phyloP scores from a whole-genome alignment of 2,797 vertebrate species.

The Thripadectes ignobilis region DNA sequence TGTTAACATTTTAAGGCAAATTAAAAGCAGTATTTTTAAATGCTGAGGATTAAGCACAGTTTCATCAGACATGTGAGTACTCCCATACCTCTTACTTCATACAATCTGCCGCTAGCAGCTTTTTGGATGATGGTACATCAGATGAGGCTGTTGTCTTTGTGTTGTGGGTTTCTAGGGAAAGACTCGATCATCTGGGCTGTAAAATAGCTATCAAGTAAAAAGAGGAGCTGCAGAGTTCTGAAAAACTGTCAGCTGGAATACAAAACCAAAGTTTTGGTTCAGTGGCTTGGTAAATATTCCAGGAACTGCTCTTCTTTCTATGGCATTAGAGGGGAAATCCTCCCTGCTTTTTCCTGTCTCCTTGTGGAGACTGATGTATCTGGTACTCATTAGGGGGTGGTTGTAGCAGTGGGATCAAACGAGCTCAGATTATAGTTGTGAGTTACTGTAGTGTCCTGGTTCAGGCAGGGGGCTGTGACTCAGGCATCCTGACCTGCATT shows the following conservation, averaged over 20 bases:
- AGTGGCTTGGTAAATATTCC: slow-evolving; percentile 45
- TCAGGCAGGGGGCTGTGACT: not conserved
- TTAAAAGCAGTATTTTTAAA: not conserved
- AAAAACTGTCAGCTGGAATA: slow-evolving; percentile 4
- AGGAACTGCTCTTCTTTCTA: slow-evolving; percentile 5
- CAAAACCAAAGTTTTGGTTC: slow-evolving; percentile 12
- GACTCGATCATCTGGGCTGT: not conserved
- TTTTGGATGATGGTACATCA: not conserved
- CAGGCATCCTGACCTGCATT: not conserved
- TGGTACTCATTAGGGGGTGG: slow-evolving; percentile 20
- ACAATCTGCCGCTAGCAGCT: not conserved
- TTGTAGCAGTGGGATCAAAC: not conserved
- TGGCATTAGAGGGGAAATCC: not conserved
- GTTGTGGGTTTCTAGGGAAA: not conserved
- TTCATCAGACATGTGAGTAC: not conserved
- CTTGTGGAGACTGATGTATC: not conserved
- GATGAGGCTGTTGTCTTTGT: not conserved
- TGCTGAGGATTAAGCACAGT: not conserved
- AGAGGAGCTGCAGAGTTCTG: not conserved
- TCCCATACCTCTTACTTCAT: not conserved
- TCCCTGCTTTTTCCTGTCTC: not conserved
- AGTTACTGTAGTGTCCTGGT: not conserved
- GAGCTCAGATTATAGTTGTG: not conserved
- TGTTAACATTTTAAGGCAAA: not conserved
- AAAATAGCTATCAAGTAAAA: not conserved